Percentiles rank a stretch among this genome's conserved stretches.
phyloP scores from a whole-genome alignment of 2,113 vertebrate genomes.

The Trogon melanurus region DNA sequence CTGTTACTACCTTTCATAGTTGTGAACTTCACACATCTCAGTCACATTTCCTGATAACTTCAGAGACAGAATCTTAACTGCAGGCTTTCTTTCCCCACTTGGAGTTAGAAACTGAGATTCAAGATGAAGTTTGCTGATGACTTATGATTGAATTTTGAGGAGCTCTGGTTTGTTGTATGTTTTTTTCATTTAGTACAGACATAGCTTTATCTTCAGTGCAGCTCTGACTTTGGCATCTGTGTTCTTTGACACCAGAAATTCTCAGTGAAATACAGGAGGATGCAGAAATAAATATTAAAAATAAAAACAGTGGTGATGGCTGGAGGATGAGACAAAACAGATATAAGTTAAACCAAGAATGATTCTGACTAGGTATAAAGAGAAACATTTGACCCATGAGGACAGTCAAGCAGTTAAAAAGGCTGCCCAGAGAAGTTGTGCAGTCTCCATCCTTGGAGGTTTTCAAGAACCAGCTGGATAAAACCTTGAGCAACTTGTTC shows the following conservation, averaged over 20 bases:
- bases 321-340: neutral
- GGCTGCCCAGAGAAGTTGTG: neutral
- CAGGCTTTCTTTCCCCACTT: neutral
- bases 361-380: accelerated
- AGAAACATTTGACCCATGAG: neutral
- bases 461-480: neutral
- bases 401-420: neutral
- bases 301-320: neutral
- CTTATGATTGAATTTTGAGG: neutral
- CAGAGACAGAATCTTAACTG: neutral
- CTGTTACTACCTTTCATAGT: neutral
- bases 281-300: neutral
- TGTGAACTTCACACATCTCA: slow-evolving; percentile 32
- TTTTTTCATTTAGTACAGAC: neutral
- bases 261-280: neutral
- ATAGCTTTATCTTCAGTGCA: neutral
- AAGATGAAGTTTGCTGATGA: neutral
- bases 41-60: neutral
- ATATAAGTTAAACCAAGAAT: neutral
- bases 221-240: neutral
- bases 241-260: neutral
- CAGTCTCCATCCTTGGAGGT: neutral
- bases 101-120: neutral
- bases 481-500: neutral
- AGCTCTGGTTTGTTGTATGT: neutral